These are phyloP conservation scores for Dasypolia templi DNA, from an alignment of 2,888 invertebrate species.

Conservation along the genomic window DNA sequence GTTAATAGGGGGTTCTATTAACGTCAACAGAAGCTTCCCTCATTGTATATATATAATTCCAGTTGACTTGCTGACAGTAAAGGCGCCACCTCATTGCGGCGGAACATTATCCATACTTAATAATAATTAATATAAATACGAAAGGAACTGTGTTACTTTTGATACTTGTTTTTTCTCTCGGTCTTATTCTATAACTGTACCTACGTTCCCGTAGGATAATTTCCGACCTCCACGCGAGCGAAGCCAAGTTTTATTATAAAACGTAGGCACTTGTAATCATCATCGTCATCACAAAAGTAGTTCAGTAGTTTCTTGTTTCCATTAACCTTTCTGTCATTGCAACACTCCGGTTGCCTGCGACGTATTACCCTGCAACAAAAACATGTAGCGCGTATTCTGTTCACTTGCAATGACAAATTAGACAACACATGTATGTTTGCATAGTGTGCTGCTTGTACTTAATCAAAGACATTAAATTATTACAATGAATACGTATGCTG, in stretches of 20 bases:
- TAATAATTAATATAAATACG: neutral
- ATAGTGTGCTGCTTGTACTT: neutral
- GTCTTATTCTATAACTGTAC: neutral
- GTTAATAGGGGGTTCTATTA: slow-evolving; percentile 40
- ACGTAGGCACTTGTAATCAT: neutral
- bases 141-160: neutral
- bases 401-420: neutral
- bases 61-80: slow-evolving; percentile 76
- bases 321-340: neutral
- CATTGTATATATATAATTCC: slow-evolving; percentile 55
- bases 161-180: no score
- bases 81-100: slow-evolving; percentile 22
- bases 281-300: neutral
- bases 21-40: slow-evolving; percentile 32
- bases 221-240: neutral
- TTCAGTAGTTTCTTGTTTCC: neutral
- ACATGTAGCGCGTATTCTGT: neutral
- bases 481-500: no score
- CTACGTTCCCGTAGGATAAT: neutral
- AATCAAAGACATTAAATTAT: no score
- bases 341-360: neutral
- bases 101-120: neutral
- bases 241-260: neutral
- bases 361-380: neutral
- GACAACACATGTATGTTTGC: neutral